Base-by-base conservation (phyloP, 2,888 invertebrate species). In the Heliconius sara region DNA sequence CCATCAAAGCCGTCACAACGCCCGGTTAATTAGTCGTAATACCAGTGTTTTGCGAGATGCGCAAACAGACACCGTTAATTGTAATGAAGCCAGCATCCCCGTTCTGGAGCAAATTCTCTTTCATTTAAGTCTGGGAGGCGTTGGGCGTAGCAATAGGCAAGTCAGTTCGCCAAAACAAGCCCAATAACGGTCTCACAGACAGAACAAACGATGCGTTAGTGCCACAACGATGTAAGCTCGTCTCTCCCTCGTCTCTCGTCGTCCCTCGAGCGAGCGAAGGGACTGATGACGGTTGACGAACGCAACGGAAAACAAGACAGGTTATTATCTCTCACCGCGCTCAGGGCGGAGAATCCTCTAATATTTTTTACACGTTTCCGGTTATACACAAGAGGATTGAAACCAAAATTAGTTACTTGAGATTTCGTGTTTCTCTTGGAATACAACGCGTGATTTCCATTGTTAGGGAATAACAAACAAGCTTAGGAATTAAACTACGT, bases 321-420 rank as follows among this genome's bases (percentile, higher is more conserved):
- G 91, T 94, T 94, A 94, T 95, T 95, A 94, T 94, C 93, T 93
- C 89, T 86, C 88, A 88, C 89, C 90, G 86, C 91, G 89, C 89
- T 78, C 90, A 86, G 90, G 93, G 92, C 91, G 90, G 90, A 87
- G 89, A 90, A 90, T 89, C 89, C 90, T 92, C 91, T 88, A 89
- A 92, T 94, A 95, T 95, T 95, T 94, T 94, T 92, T 91, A 94
- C 95, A 94, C 95, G 95, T 95, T 90, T 92, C 88, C 92, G 89
- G 89, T 89, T 93, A 94, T 93, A 90, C 95, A 89, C 95, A 85
- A 84, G 95, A 95, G 95, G 94, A 91, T 91, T 86, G 88, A 88
- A 92, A 90, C 92, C 93, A 95, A 95, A 95, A 95, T 95, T 95
- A 95, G 95, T 95, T 95, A 94, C 92, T 91, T 92, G 89, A 91